Conservation (phyloP, 2,113 vertebrate genomes). For the Gambusia holbrooki region DNA sequence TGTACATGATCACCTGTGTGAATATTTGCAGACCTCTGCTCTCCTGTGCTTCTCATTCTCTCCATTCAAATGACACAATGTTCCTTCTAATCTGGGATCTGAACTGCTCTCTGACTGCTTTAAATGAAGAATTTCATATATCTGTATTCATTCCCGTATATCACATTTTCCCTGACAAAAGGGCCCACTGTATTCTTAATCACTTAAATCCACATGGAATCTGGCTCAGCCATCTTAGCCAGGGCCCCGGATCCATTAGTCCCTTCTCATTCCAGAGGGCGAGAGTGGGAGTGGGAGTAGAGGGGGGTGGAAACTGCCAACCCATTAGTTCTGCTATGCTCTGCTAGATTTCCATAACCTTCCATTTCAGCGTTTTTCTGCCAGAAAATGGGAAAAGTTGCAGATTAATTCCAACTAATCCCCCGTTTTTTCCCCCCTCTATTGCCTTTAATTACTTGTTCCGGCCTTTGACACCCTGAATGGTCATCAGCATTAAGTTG, state of each 20-base stretch:
- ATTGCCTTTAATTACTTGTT: slow-evolving; percentile 75
- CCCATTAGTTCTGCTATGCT: slow-evolving; percentile 73
- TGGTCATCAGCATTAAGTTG: slow-evolving; percentile 60
- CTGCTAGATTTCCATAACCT: slow-evolving; percentile 68
- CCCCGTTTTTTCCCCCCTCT: slow-evolving; percentile 53
- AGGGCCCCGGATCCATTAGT: slow-evolving; percentile 63
- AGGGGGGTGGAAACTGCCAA: slow-evolving; percentile 42
- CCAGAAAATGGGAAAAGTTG: slow-evolving; percentile 71
- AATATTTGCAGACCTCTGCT: neutral
- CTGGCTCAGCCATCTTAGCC: slow-evolving; percentile 69
- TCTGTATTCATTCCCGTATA: slow-evolving; percentile 58
- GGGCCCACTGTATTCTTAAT: slow-evolving; percentile 64
- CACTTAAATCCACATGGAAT: slow-evolving; percentile 72
- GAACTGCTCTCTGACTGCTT: slow-evolving; percentile 23
- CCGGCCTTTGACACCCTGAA: slow-evolving; percentile 60
- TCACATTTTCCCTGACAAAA: slow-evolving; percentile 61
- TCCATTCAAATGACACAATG: slow-evolving; percentile 17
- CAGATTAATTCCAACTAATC: slow-evolving; percentile 75
- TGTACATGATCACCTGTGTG: neutral
- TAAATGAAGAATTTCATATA: slow-evolving; percentile 46
- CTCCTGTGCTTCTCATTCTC: neutral
- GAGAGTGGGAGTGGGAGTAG: no score
- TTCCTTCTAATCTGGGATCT: slow-evolving; percentile 12
- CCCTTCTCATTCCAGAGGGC: slow-evolving; percentile 64
- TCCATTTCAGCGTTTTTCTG: slow-evolving; percentile 65